Evolutionary conservation across 1,140 invertebrate species (phyloP).

Genomic region (Paracyclopina nana): DNA sequence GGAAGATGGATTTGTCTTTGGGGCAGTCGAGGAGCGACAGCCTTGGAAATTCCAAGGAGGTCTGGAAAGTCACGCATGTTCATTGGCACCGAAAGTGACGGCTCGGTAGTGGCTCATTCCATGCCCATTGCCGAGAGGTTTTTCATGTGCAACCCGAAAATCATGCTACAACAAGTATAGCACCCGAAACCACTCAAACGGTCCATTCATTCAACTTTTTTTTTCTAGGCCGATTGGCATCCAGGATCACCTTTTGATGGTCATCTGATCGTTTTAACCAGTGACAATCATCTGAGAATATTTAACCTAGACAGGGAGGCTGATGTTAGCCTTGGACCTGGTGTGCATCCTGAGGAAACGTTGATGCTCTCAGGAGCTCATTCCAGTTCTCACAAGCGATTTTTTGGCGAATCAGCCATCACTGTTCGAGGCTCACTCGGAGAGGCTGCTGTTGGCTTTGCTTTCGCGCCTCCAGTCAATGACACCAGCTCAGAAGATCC

Average conservation of each 20-base stretch:
- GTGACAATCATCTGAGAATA: conserved; percentile 4
- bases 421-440: background rate
- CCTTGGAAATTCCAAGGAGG: background rate
- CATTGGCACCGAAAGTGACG: too few species aligned
- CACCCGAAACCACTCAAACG: too few species aligned
- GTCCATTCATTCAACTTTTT: too few species aligned
- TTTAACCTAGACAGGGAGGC: background rate
- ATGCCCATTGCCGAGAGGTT: conserved; percentile 3
- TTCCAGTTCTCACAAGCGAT: background rate
- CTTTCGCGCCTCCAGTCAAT: conserved; percentile 1
- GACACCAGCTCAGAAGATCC: background rate
- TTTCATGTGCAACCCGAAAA: background rate
- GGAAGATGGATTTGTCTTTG: background rate
- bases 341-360: too few species aligned
- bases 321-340: too few species aligned
- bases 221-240: background rate
- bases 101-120: background rate
- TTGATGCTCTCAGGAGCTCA: background rate
- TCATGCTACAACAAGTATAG: background rate
- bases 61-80: background rate
- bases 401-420: background rate
- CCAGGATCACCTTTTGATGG: background rate
- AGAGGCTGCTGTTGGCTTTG: conserved; percentile 5
- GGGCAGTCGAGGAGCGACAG: background rate
- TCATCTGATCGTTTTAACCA: background rate